Conservation (phyloP, 2,888 invertebrate genomes). For the Oeneis ivallda region DNA sequence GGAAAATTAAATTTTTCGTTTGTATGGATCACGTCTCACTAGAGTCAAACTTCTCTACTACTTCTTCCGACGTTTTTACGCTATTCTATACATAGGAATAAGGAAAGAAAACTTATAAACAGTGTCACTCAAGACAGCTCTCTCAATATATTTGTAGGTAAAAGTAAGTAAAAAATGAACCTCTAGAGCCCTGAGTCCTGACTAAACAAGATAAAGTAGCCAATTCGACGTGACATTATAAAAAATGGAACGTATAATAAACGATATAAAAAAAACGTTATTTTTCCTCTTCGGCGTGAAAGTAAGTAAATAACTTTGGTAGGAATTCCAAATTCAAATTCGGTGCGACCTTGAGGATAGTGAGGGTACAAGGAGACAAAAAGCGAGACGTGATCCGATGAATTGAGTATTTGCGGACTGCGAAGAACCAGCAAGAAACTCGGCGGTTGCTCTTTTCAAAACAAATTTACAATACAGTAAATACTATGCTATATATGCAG, state of each 20-base stretch:
- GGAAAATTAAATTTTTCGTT: too few relatives aligned
- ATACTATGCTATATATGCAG: too few relatives aligned
- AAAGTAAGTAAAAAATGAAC: slow-evolving; percentile 17
- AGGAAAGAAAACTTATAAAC: not conserved
- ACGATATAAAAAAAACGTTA: slow-evolving; percentile 22
- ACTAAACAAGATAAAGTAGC: slow-evolving; percentile 21
- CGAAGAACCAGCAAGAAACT: too few relatives aligned
- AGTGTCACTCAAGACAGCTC: slow-evolving; percentile 8
- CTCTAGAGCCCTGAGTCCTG: not conserved
- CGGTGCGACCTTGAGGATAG: slow-evolving; percentile 11
- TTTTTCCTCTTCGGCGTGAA: slow-evolving; percentile 21
- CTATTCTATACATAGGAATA: not conserved
- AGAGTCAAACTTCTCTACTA: not conserved
- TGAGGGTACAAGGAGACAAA: not conserved
- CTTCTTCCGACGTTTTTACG: not conserved
- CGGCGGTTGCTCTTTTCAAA: too few relatives aligned
- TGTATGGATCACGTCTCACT: too few relatives aligned
- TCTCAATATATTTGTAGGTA: slow-evolving; percentile 11
- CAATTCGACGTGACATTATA: slow-evolving; percentile 24
- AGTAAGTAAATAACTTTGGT: slow-evolving; percentile 26
- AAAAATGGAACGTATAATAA: slow-evolving; percentile 28
- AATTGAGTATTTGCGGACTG: not conserved
- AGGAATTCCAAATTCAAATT: slow-evolving; percentile 32
- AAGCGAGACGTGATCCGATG: not conserved
- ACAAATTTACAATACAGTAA: too few relatives aligned